Conservation (phyloP, 2,888 invertebrate genomes). For the Acrocera orbiculus region DNA sequence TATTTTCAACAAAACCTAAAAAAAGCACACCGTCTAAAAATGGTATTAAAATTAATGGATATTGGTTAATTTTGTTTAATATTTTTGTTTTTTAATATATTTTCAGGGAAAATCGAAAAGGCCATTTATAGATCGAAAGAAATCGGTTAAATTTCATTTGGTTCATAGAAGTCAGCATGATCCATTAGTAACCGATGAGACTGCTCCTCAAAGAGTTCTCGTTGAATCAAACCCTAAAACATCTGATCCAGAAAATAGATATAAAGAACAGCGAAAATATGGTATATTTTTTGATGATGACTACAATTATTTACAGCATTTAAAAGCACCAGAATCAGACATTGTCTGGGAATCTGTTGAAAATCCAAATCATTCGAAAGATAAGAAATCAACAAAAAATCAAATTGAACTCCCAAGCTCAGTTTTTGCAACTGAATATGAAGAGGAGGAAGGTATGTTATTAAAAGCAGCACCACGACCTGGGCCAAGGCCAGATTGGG, state of each 20-base stretch:
- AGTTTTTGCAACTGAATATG: conserved; percentile 70
- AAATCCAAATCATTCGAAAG: conserved; percentile 24
- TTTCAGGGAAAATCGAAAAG: conserved; percentile 25
- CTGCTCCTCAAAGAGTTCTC: conserved; percentile 73
- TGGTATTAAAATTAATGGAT: too few species aligned
- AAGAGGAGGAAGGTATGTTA: conserved; percentile 57
- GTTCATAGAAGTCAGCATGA: conserved; percentile 90
- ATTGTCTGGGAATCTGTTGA: conserved; percentile 30
- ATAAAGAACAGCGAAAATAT: conserved; percentile 62
- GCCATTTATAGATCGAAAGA: conserved; percentile 75
- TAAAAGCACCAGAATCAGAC: conserved; percentile 31
- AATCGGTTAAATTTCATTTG: conserved; percentile 76
- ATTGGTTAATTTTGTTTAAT: too few species aligned
- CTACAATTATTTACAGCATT: conserved; percentile 86
- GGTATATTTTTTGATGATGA: conserved; percentile 91
- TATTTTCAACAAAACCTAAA: too few species aligned
- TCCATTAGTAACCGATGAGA: conserved; percentile 76
- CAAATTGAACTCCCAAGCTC: conserved; percentile 57
- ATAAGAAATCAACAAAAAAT: conserved; percentile 15
- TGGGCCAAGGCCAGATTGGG: conserved; percentile 53
- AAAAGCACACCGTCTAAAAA: too few species aligned
- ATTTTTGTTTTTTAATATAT: too few species aligned
- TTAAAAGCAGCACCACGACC: conserved; percentile 27
- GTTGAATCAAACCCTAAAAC: conserved; percentile 35
- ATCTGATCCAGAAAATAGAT: conserved; percentile 34